Conservation (phyloP, 2,113 vertebrate species). For the Misgurnus anguillicaudatus region DNA sequence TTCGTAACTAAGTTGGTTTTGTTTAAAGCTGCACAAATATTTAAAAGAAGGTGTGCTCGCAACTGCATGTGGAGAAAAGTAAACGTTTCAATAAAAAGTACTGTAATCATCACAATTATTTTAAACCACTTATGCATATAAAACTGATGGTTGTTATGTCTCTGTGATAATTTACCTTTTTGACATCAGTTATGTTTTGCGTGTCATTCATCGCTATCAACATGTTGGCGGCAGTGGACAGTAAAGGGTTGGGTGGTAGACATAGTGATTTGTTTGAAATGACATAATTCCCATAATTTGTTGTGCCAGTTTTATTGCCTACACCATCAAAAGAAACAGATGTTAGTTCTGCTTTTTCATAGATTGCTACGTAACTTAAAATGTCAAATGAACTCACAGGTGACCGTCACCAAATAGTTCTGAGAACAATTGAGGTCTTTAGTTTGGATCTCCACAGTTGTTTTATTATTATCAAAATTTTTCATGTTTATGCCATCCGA, state of each 20-base stretch:
- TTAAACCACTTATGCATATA: too few species aligned
- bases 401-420: not conserved
- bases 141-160: not conserved
- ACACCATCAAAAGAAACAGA: not conserved
- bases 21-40: conserved; percentile 70
- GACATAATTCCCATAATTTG: rapidly evolving
- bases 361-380: not conserved
- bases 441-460: not conserved
- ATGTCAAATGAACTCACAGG: not conserved
- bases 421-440: not conserved
- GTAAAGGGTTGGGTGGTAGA: not conserved
- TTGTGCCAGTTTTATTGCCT: not conserved
- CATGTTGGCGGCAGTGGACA: not conserved
- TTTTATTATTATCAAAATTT: not conserved
- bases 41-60: conserved; percentile 80
- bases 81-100: too few species aligned
- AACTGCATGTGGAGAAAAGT: conserved; percentile 72
- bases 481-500: rapidly evolving
- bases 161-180: not conserved
- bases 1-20: conserved; percentile 62
- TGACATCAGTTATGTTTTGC: not conserved
- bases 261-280: not conserved
- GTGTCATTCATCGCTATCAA: not conserved
- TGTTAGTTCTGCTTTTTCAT: not conserved
- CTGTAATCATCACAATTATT: too few species aligned